A percentile compares a stretch with the other conserved stretches of the same genome.
Evolutionary conservation across 2,888 invertebrate genomes (phyloP).

Genomic region (Nymphalis c-album): DNA sequence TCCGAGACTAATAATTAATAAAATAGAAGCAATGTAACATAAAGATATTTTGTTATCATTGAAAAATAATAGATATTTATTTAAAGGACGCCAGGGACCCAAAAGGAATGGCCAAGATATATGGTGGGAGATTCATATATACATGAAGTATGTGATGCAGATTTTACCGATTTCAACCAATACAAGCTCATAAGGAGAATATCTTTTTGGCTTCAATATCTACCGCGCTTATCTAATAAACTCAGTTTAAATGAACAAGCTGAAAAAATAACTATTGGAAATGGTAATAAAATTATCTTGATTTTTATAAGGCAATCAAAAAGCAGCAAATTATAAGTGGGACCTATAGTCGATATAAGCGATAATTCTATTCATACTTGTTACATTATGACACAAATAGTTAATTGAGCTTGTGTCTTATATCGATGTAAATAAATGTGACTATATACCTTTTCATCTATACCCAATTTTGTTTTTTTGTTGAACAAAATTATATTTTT

Average conservation of each 20-base stretch:
- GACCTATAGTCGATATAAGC: too few species aligned
- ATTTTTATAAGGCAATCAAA: not conserved
- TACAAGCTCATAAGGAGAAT: constrained; percentile 53
- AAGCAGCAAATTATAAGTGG: too few species aligned
- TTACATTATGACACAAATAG: too few species aligned
- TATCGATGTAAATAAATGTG: too few species aligned
- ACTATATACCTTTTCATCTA: too few species aligned
- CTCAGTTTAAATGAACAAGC: constrained; percentile 51
- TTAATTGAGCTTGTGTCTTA: too few species aligned
- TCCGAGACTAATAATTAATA: too few species aligned
- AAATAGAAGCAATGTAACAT: too few species aligned
- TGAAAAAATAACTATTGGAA: constrained; percentile 55
- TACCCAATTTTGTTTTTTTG: too few species aligned
- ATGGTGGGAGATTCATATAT: constrained; percentile 74
- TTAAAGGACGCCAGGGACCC: constrained; percentile 80
- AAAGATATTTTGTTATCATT: not conserved
- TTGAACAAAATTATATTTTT: too few species aligned
- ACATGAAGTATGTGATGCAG: constrained; percentile 63
- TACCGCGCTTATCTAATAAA: constrained; percentile 59
- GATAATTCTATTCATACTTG: too few species aligned
- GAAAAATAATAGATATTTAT: constrained; percentile 6
- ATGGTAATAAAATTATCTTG: constrained; percentile 47
- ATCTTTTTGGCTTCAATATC: constrained; percentile 72
- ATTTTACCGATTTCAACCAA: constrained; percentile 31
- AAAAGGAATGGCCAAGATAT: constrained; percentile 83